Evolutionary conservation across 1,140 invertebrate species (phyloP).

Genomic region (Hypsibius dujardini): DNA sequence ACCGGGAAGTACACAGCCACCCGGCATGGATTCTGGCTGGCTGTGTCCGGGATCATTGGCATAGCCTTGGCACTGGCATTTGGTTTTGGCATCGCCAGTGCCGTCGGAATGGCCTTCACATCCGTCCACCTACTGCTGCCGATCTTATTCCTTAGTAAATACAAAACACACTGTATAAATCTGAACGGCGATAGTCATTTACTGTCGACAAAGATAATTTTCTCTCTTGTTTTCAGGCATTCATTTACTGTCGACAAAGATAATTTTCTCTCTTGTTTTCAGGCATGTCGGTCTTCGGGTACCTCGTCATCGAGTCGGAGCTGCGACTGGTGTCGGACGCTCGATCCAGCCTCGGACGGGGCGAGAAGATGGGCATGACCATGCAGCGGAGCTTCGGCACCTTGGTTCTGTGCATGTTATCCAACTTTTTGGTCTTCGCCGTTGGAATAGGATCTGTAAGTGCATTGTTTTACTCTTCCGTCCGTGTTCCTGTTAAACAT

Average conservation of each 20-base stretch:
- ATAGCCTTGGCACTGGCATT: not conserved
- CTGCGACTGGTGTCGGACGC: not conserved
- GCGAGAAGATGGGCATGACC: slow-evolving; percentile 11
- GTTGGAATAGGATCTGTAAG: slow-evolving; percentile 14
- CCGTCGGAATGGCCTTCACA: slow-evolving; percentile 1
- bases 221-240: too few species aligned
- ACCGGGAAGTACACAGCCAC: not conserved
- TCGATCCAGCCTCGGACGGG: not conserved
- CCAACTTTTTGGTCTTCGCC: slow-evolving; percentile 2
- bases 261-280: not conserved
- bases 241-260: too few species aligned
- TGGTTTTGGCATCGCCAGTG: slow-evolving; percentile 6
- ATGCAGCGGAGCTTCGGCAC: slow-evolving; percentile 14
- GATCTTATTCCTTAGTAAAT: not conserved
- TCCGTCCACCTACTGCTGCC: not conserved
- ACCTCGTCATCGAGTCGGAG: not conserved
- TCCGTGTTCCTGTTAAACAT: too few species aligned
- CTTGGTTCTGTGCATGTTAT: not conserved
- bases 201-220: too few species aligned
- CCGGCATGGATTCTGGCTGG: slow-evolving; percentile 15
- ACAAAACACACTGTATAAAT: not conserved
- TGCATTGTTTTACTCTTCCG: not conserved
- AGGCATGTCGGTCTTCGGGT: slow-evolving; percentile 13
- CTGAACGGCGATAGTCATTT: not conserved
- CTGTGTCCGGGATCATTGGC: not conserved